Evolutionary conservation across 2,888 invertebrate genomes (phyloP).

Genomic region (Patella ulyssiponensis): DNA sequence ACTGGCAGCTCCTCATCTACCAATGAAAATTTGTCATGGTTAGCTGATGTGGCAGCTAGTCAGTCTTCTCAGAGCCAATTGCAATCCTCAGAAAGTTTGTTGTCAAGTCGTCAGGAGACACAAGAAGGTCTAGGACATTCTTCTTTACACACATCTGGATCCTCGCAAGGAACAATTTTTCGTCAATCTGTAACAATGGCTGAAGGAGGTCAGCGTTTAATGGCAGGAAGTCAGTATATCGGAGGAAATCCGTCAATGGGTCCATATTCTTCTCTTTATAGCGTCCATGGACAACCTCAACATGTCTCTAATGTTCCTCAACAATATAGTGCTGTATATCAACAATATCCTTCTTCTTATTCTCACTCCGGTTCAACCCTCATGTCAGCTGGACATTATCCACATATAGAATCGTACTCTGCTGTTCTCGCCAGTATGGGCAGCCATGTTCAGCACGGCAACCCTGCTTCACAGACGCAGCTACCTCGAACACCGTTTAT

Average conservation of each 20-base stretch:
- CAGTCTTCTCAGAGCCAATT: slow-evolving; percentile 27
- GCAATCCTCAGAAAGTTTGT: slow-evolving; percentile 7
- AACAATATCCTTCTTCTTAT: slow-evolving; percentile 44
- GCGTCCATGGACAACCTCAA: slow-evolving; percentile 42
- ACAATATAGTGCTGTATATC: slow-evolving; percentile 56
- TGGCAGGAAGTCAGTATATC: slow-evolving; percentile 28
- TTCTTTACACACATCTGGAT: slow-evolving; percentile 40
- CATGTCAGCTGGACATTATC: slow-evolving; percentile 43
- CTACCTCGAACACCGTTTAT: slow-evolving; percentile 47
- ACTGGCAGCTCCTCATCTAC: slow-evolving; percentile 51
- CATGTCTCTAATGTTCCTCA: slow-evolving; percentile 47
- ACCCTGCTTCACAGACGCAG: slow-evolving; percentile 46
- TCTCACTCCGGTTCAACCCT: slow-evolving; percentile 34
- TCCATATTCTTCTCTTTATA: slow-evolving; percentile 46
- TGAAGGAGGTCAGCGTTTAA: slow-evolving; percentile 46
- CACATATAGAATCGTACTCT: slow-evolving; percentile 64
- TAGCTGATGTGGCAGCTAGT: slow-evolving; percentile 46
- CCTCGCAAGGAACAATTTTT: slow-evolving; percentile 48
- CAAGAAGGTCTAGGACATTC: background rate
- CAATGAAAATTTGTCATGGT: slow-evolving; percentile 48
- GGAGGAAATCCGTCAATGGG: slow-evolving; percentile 25
- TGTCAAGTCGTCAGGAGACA: slow-evolving; percentile 7
- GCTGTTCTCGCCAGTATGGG: slow-evolving; percentile 68
- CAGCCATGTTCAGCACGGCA: slow-evolving; percentile 59
- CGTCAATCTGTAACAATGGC: slow-evolving; percentile 53